Conservation (phyloP, 2,113 vertebrate genomes). For the Halichoerus grypus region DNA sequence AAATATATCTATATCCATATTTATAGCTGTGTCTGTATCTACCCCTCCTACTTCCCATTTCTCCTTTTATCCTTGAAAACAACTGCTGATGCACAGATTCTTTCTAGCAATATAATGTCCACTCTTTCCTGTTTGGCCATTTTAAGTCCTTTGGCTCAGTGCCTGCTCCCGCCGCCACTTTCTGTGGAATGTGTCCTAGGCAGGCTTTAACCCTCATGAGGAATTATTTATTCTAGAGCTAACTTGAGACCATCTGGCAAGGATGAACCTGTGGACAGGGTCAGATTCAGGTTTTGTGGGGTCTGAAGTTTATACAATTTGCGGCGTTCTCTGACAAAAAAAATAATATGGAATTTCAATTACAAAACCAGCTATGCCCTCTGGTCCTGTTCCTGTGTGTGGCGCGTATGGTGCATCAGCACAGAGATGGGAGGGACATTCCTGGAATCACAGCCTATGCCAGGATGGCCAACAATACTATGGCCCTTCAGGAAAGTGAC, state of each 20-base stretch:
- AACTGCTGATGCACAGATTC: not conserved
- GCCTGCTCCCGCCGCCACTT: not conserved
- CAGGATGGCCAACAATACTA: rapidly evolving
- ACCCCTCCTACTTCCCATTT: not conserved
- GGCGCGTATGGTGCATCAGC: not conserved
- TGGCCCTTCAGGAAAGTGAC: not conserved
- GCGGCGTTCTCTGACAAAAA: not conserved
- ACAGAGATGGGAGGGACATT: not conserved
- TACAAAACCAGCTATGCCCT: not conserved
- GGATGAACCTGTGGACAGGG: not conserved
- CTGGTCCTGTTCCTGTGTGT: not conserved
- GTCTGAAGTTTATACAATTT: not conserved
- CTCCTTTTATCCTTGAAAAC: constrained; percentile 1
- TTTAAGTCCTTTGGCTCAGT: not conserved
- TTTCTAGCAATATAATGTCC: not conserved
- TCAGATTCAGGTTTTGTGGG: not conserved
- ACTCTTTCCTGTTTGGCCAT: not conserved
- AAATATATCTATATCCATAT: not conserved
- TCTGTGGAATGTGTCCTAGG: not conserved
- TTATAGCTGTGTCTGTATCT: not conserved
- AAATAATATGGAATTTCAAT: not conserved
- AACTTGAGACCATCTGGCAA: not conserved
- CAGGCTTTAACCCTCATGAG: not conserved
- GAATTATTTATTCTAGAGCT: not conserved
- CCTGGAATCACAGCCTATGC: too few species aligned